Percentiles rank a stretch among this genome's conserved stretches.
Conservation (phyloP, 2,888 invertebrate species). For the Griposia aprilina region DNA sequence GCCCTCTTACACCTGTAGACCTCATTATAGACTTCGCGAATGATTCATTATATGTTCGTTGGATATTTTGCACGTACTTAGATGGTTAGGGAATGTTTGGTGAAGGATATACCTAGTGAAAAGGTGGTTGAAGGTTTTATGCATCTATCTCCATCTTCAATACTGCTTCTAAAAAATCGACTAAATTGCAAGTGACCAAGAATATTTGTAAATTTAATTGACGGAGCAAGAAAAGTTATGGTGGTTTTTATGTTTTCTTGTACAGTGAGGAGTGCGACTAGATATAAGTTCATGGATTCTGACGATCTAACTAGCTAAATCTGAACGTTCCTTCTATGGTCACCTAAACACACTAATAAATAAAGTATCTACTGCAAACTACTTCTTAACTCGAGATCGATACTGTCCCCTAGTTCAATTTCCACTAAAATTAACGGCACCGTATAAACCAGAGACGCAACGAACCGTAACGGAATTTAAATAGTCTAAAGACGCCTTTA, state of each 20-base stretch:
- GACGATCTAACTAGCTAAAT: no score
- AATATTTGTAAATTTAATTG: no score
- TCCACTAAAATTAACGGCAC: slow-evolving; percentile 89
- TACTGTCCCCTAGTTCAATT: slow-evolving; percentile 83
- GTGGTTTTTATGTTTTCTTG: no score
- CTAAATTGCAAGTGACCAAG: no score
- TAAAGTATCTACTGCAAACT: slow-evolving; percentile 43
- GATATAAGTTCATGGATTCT: no score
- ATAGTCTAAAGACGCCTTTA: slow-evolving; percentile 89
- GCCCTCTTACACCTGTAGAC: slow-evolving; percentile 61
- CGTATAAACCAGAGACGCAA: slow-evolving; percentile 90
- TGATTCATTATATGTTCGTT: slow-evolving; percentile 54
- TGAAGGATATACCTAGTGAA: slow-evolving; percentile 4
- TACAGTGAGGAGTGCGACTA: no score
- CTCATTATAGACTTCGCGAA: slow-evolving; percentile 61
- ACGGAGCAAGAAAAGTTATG: no score
- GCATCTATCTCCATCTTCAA: no score
- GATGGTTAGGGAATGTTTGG: slow-evolving; percentile 4
- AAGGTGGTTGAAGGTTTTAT: neutral
- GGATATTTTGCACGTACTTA: slow-evolving; percentile 48
- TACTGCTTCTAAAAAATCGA: no score
- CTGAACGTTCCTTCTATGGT: neutral
- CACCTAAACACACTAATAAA: slow-evolving; percentile 11
- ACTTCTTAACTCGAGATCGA: slow-evolving; percentile 78
- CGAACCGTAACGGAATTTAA: slow-evolving; percentile 90